Base-by-base conservation (phyloP, 2,113 vertebrate species). In the Colius striatus region DNA sequence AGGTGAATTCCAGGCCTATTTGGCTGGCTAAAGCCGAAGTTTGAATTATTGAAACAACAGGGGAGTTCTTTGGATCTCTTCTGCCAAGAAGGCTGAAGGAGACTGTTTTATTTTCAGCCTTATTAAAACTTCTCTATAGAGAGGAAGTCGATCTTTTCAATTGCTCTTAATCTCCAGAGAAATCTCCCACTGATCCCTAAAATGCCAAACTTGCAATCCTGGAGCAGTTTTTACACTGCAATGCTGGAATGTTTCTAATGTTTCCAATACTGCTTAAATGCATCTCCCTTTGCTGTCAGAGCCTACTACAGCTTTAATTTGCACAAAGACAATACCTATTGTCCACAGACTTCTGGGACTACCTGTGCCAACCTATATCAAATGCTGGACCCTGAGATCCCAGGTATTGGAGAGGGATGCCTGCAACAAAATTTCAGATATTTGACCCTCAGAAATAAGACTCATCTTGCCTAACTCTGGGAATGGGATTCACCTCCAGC, bases 51-150 rank as follows among this genome's bases (percentile, higher is more conserved):
- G 95, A 95, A 96, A 90, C 90, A 94, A 92, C 85, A 81, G 76
- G 92, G 73, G 82, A 88, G 72, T 6, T 0, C 10, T 13, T 89
- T 93, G 95, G 86, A 94, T 80, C 67, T 93, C 85, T 71, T 93
- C 85, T 90, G 76, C 85, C 57, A 84, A 73, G 63, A 89, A 90
- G 73, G 65, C 50, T 41, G 76, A 90, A 73, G 74, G 86, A 95
- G 76, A 87, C 65, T 89, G 94, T 95, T 97, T 95, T 92, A 90
- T 96, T 95, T 96, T 94, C 94, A 93, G 53, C 94, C 96, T 96
- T 96, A 97, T 96, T 96, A 97, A 95, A 96, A 96, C 88, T 95
- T 92, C 68, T 95, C 92, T 90, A 96, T 90, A 89, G 94, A 97
- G 90, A 81, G 73, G 79, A 96, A 94, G 92, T 96, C 65, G 57